These are phyloP conservation scores for Spialia ferax DNA, from an alignment of 2,888 invertebrate species.

Conservation along the genomic window DNA sequence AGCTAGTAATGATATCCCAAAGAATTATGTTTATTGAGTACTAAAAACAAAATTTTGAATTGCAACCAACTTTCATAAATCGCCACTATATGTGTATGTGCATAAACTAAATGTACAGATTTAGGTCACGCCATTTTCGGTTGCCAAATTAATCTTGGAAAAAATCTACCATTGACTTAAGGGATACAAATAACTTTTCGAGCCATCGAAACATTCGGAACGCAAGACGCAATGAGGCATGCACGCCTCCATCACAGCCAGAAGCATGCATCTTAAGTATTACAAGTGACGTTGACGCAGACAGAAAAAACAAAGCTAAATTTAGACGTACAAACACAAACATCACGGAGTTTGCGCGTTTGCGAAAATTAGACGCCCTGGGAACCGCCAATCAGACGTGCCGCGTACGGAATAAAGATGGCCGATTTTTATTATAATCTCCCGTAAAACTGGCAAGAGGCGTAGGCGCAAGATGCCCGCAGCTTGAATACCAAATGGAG, in stretches of 20 bases:
- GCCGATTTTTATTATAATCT: conserved; percentile 82
- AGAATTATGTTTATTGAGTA: no score
- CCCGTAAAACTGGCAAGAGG: conserved; percentile 80
- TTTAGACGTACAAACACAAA: conserved; percentile 3
- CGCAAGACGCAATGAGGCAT: not conserved
- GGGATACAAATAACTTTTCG: not conserved
- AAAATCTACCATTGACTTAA: not conserved
- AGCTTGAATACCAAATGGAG: conserved; percentile 80
- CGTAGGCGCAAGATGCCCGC: conserved; percentile 68
- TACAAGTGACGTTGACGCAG: conserved; percentile 16
- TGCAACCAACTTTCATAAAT: no score
- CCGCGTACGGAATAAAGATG: conserved; percentile 80
- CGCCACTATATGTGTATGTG: no score
- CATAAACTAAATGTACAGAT: not conserved
- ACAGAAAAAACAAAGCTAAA: conserved; percentile 25
- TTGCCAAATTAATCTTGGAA: not conserved
- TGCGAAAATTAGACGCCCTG: conserved; percentile 83
- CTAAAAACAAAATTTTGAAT: no score
- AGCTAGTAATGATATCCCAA: no score
- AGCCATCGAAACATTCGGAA: not conserved
- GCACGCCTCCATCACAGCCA: not conserved
- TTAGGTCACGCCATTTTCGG: no score
- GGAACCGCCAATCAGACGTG: conserved; percentile 80
- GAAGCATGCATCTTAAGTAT: conserved; percentile 7
- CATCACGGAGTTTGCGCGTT: conserved; percentile 23